Base-by-base conservation (phyloP, 1,140 invertebrate genomes). In the Drosophila parabipectinata region DNA sequence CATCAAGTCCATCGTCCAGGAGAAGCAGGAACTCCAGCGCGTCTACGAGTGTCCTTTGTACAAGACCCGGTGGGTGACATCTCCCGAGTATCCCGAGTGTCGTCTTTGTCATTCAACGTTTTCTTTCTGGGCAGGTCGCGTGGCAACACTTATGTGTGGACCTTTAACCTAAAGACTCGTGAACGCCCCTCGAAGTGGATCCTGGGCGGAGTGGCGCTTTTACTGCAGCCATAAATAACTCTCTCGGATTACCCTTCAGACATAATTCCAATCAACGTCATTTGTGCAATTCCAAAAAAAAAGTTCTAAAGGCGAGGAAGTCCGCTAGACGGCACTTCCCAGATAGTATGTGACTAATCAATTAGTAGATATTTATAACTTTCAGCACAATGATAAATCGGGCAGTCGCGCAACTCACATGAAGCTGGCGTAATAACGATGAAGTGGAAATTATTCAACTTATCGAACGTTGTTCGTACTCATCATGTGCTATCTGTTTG, bases 41-140 rank as follows among this genome's bases (percentile, higher is more conserved):
- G 94, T 97, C 57, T 99, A 99, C 90, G 96, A 98, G 82, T 99
- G 98, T 92, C 98, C 98, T 2, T 95, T 99, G 1, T 99, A 99
- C 92, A 98, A 98, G 92, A 99, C 97, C 8, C 94, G 96, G 93
- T 94, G 53, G 53, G 66, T 57, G 24, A 21, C 28, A 52, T 56
- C 39, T 64, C 8, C 18, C 54, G 41, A 14, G 34, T 57, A 10
- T 1, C 8, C 14, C 41, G 12, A 6, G 1, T 47, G 15, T 47
- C 15, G 15, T 21, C 41, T 44, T 44, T 14, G 15, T 6, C 44
- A 18, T 9, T 47, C 44, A 47, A 18, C 18, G 9, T 24, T 10
- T 9, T 10, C 48, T 26, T 45, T 24, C 12, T 52, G 78, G 78
- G 9, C 71, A 94, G 94, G 79, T 94, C 93, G 81, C 93, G 98